Evolutionary conservation across 2,888 invertebrate species (phyloP).

Genomic region (Yponomeuta sedellus): DNA sequence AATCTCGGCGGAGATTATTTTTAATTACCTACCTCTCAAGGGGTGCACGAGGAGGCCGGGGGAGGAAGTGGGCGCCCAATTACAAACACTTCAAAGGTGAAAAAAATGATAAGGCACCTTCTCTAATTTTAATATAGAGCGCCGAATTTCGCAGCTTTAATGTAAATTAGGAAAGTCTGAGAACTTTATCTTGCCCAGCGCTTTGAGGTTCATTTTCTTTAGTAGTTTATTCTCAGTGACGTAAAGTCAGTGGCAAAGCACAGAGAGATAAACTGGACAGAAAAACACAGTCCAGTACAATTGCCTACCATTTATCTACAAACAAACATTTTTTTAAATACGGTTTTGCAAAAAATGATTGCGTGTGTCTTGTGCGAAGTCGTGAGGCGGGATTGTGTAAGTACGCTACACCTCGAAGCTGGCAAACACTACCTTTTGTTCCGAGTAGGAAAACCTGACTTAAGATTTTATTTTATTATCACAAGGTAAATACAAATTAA

Average conservation of each 20-base stretch:
- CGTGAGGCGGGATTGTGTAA: no score
- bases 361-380: no score
- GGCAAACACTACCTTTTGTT: no score
- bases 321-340: no score
- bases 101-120: slow-evolving; percentile 5
- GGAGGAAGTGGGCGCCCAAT: slow-evolving; percentile 22
- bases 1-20: slow-evolving; percentile 29
- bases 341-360: no score
- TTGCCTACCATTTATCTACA: no score
- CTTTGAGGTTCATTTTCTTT: neutral
- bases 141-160: neutral
- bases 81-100: slow-evolving; percentile 30
- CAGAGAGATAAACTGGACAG: no score
- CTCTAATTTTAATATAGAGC: neutral
- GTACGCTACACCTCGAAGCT: no score
- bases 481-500: no score
- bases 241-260: neutral
- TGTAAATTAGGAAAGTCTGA: slow-evolving; percentile 1
- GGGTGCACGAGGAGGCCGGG: neutral
- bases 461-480: no score
- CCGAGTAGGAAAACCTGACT: no score
- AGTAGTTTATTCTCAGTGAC: neutral
- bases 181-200: neutral
- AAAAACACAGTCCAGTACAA: no score
- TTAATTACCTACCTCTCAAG: slow-evolving; percentile 33